Evolutionary conservation across 2,888 invertebrate genomes (phyloP).

Genomic region (Aleiodes alternator): DNA sequence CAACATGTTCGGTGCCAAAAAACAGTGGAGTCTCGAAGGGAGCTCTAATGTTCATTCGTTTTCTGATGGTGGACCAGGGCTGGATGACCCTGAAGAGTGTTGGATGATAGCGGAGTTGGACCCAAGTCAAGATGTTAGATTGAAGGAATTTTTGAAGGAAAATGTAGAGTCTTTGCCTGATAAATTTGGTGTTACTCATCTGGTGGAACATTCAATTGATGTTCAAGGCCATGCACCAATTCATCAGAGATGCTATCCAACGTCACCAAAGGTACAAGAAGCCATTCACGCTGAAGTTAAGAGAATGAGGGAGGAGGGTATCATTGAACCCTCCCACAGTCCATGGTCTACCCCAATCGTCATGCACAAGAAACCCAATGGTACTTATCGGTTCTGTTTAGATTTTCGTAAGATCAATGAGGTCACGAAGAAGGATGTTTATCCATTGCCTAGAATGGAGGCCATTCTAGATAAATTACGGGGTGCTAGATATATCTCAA

Average conservation of each 20-base stretch:
- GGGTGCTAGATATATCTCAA: slow-evolving; percentile 62
- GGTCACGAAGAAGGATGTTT: slow-evolving; percentile 62
- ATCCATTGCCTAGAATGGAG: slow-evolving; percentile 63
- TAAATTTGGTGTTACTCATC: background rate
- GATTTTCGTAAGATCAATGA: slow-evolving; percentile 64
- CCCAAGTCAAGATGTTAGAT: background rate
- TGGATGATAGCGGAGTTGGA: background rate
- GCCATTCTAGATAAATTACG: slow-evolving; percentile 62
- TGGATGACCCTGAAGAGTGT: background rate
- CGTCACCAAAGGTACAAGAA: slow-evolving; percentile 42
- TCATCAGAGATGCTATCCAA: slow-evolving; percentile 49
- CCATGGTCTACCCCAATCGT: slow-evolving; percentile 53
- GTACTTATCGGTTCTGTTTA: slow-evolving; percentile 60
- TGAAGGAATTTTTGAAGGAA: background rate
- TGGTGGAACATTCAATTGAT: slow-evolving; percentile 27
- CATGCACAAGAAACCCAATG: slow-evolving; percentile 49
- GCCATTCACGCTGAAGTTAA: slow-evolving; percentile 43
- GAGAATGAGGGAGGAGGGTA: slow-evolving; percentile 39
- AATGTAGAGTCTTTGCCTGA: background rate
- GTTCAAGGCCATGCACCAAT: slow-evolving; percentile 22
- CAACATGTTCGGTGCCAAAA: too few species aligned
- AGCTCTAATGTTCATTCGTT: too few species aligned
- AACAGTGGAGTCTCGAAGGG: too few species aligned
- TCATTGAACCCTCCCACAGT: slow-evolving; percentile 54
- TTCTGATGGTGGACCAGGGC: background rate